These are phyloP conservation scores for Acleris literana DNA, from an alignment of 2,888 invertebrate species.

Conservation along the genomic window DNA sequence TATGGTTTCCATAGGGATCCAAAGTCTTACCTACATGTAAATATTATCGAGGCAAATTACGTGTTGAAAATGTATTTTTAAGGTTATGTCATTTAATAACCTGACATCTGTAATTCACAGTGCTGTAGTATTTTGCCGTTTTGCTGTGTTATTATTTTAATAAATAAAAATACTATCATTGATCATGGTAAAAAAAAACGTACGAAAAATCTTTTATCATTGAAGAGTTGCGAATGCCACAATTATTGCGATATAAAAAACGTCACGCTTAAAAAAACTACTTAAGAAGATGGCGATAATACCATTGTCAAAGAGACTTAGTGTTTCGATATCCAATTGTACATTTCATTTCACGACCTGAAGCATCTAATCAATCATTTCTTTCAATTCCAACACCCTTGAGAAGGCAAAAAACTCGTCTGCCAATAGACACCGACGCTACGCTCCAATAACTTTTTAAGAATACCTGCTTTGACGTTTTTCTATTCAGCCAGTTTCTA, in stretches of 20 bases:
- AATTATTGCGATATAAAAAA: background rate
- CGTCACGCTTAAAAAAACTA: background rate
- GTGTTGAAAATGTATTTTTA: too few species aligned
- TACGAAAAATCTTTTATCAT: too few species aligned
- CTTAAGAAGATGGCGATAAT: background rate
- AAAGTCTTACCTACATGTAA: too few species aligned
- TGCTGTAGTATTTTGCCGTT: too few species aligned
- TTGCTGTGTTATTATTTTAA: too few species aligned
- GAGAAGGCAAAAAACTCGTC: conserved; percentile 20
- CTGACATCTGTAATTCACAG: too few species aligned
- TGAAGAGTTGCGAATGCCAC: too few species aligned
- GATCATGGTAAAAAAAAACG: too few species aligned
- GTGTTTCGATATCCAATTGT: conserved; percentile 1
- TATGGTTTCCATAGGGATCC: too few species aligned
- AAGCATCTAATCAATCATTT: conserved; percentile 20
- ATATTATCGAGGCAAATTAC: too few species aligned
- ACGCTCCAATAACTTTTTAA: conserved; percentile 32
- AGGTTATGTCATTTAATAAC: too few species aligned
- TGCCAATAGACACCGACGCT: conserved; percentile 21
- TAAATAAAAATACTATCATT: too few species aligned
- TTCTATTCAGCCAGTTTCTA: conserved; percentile 31
- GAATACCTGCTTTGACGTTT: conserved; percentile 23
- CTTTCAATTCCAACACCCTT: conserved; percentile 7
- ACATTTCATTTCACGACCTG: conserved; percentile 5
- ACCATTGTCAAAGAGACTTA: background rate